Evolutionary conservation across 2,888 invertebrate species (phyloP).

Genomic region (Calliphora vomitoria): DNA sequence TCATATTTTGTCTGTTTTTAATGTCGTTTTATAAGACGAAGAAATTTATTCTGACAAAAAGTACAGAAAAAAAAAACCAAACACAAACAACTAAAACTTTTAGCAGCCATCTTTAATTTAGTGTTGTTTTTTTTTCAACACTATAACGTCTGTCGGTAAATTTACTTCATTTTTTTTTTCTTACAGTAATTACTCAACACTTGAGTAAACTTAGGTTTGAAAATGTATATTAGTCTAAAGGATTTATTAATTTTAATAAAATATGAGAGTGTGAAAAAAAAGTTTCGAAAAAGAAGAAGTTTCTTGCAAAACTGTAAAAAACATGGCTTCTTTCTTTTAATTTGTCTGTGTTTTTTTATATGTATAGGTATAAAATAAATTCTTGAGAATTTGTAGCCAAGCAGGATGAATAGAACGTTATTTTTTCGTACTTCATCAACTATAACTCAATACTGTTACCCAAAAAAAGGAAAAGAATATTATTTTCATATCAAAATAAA

Average conservation of each 20-base stretch:
- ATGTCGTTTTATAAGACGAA: slow-evolving; percentile 49
- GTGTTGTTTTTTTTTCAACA: slow-evolving; percentile 24
- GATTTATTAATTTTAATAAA: slow-evolving; percentile 67
- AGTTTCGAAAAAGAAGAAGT: slow-evolving; percentile 16
- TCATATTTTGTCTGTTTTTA: slow-evolving; percentile 68
- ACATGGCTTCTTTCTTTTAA: slow-evolving; percentile 68
- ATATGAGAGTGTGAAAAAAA: slow-evolving; percentile 43
- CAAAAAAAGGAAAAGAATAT: slow-evolving; percentile 52
- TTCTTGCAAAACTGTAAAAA: slow-evolving; percentile 52
- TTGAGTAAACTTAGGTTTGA: slow-evolving; percentile 71
- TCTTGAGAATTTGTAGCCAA: slow-evolving; percentile 56
- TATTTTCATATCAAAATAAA: slow-evolving; percentile 64
- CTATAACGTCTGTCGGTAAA: slow-evolving; percentile 42
- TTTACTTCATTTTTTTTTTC: slow-evolving; percentile 37
- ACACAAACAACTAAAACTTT: slow-evolving; percentile 26
- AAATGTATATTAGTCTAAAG: slow-evolving; percentile 42
- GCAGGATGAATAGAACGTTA: slow-evolving; percentile 39
- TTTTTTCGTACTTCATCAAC: slow-evolving; percentile 31
- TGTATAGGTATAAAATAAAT: slow-evolving; percentile 27
- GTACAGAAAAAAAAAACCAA: background rate
- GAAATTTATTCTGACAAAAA: slow-evolving; percentile 44
- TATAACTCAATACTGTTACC: slow-evolving; percentile 43
- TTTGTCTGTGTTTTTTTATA: slow-evolving; percentile 17
- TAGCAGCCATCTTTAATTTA: slow-evolving; percentile 70
- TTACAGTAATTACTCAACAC: slow-evolving; percentile 75